Evolutionary conservation across 2,797 vertebrate genomes (phyloP), one percentile per base, ranked within the genome.

Genomic region (Morelia viridis): DNA sequence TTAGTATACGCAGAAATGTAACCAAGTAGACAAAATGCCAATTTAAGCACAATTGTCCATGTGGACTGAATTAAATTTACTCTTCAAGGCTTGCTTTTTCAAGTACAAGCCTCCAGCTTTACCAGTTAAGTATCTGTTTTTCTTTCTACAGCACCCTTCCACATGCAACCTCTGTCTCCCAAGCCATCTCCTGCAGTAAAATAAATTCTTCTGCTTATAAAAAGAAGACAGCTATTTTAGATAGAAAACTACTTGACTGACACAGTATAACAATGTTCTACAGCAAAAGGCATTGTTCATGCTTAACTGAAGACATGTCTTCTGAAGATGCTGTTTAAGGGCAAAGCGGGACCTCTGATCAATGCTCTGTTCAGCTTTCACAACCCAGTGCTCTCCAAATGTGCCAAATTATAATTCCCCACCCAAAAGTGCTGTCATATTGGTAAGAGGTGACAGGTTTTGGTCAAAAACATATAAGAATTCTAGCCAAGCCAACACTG

Each of bases 51-150:
- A 93, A 53, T 85, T 62, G 50, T 89, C 91, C 94, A 93, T 41
- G 65, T 91, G 61, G 56, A 83, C 90, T 91, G 87, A 76, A 61
- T 95, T 93, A 94, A 92, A 95, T 95, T 94, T 95, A 92, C 95
- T 96, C 92, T 94, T 90, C 57, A 61, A n/a, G 89, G 90, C 5
- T 88, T 94, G 91, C 64, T 41, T 35, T 41, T 94, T 95, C 68
- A 93, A 91, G 85, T 89, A 92, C 64, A 68, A 90, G 90, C 86
- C 84, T 68, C 65, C 76, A 92, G 94, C 2, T 56, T 92, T 94
- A 91, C 93, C 93, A 95, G 41, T 92, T 94, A 93, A 94, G 92
- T 93, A 31, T 31, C 41, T n/a, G 26, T 94, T 83, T 71, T 87
- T 90, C 64, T 89, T 88, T 22, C 65, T 71, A 89, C 76, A 28